Conservation (phyloP, 1,140 invertebrate species). For the Polypedilum pembai region DNA sequence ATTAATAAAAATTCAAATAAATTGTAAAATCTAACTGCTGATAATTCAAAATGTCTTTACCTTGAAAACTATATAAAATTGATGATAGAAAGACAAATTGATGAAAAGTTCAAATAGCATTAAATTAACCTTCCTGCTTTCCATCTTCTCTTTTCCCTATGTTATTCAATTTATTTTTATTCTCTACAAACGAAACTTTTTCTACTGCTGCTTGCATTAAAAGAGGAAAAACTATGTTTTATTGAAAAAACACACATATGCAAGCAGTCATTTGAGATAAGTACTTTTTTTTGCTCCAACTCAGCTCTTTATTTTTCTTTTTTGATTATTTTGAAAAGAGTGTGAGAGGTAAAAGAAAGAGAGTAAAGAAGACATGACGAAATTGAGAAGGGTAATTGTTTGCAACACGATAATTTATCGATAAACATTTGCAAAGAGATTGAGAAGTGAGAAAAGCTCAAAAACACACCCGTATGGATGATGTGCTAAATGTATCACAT, state of each 20-base stretch:
- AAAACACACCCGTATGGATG: not conserved
- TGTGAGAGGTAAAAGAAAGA: not conserved
- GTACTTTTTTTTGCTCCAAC: not conserved
- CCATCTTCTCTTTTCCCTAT: not conserved
- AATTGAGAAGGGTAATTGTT: not conserved
- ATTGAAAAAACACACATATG: not conserved
- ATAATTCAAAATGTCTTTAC: no score
- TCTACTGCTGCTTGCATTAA: not conserved
- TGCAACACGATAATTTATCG: slow-evolving; percentile 21
- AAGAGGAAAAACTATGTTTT: not conserved
- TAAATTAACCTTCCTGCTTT: slow-evolving; percentile 21
- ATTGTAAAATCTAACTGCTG: no score
- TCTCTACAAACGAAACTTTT: not conserved
- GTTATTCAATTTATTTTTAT: not conserved
- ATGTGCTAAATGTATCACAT: not conserved
- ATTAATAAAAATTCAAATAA: no score
- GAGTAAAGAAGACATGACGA: not conserved
- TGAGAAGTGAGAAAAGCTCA: not conserved
- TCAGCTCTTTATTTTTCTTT: not conserved
- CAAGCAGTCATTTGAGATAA: slow-evolving; percentile 5
- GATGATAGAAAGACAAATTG: slow-evolving; percentile 18
- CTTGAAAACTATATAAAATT: not conserved
- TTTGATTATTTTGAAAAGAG: not conserved
- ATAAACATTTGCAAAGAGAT: slow-evolving; percentile 7
- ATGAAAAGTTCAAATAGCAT: slow-evolving; percentile 26